Evolutionary conservation across 2,797 vertebrate genomes (phyloP).

Genomic region (Brachyalestes nurse): DNA sequence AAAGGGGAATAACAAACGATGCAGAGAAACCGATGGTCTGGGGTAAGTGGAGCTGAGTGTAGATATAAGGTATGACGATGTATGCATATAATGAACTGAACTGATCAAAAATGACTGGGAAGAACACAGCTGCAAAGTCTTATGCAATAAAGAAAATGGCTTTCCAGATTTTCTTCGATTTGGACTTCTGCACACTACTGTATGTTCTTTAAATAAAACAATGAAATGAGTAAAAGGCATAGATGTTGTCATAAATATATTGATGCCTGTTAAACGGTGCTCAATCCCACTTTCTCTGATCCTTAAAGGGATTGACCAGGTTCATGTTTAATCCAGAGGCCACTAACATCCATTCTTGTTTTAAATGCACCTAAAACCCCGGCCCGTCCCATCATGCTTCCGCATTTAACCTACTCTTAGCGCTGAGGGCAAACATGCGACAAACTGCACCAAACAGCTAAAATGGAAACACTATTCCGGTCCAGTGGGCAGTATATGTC

Average conservation of each 20-base stretch:
- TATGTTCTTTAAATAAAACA: background rate
- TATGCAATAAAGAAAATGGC: too few relatives aligned
- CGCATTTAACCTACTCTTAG: background rate
- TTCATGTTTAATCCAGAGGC: slow-evolving; percentile 3
- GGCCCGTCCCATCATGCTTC: background rate
- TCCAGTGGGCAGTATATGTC: background rate
- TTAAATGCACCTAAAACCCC: background rate
- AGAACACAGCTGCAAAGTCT: too few relatives aligned
- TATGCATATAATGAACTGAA: too few relatives aligned
- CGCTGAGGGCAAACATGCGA: background rate
- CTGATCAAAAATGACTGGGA: too few relatives aligned
- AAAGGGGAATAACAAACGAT: too few relatives aligned
- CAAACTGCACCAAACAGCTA: background rate
- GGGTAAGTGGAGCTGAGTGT: too few relatives aligned
- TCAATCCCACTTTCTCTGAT: background rate
- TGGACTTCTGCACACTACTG: too few relatives aligned
- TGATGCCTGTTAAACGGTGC: too few relatives aligned
- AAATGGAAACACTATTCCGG: background rate
- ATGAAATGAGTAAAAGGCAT: background rate
- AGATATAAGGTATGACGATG: too few relatives aligned
- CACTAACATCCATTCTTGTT: background rate
- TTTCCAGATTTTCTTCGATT: too few relatives aligned
- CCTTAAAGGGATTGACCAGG: slow-evolving; percentile 14
- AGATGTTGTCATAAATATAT: too few relatives aligned
- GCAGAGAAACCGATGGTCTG: too few relatives aligned